Percentiles rank a stretch among this genome's conserved stretches.
Evolutionary conservation across 2,797 vertebrate species (phyloP).

Genomic region (Manis crassicaudata): DNA sequence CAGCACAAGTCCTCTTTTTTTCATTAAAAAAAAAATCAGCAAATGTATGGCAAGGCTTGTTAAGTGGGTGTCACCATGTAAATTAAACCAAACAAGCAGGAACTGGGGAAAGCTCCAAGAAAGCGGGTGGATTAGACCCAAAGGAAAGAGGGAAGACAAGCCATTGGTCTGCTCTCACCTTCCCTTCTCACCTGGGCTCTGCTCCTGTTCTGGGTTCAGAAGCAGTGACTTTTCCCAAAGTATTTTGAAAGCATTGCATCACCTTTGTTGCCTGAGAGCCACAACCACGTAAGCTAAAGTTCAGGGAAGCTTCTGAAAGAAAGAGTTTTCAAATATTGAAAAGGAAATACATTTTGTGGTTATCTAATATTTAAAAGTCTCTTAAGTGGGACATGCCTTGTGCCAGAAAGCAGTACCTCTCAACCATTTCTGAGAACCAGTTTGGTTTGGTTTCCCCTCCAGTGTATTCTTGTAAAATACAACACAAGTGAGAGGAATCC

Average conservation of each 20-base stretch:
- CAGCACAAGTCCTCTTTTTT: neutral
- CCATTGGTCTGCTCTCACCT: too few relatives aligned
- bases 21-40: neutral
- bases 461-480: neutral
- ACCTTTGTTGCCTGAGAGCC: neutral
- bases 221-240: neutral
- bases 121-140: neutral
- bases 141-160: neutral
- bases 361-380: neutral
- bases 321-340: neutral
- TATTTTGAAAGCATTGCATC: rapidly evolving
- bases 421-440: neutral
- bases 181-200: rapidly evolving
- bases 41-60: neutral
- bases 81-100: neutral
- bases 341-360: neutral
- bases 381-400: neutral
- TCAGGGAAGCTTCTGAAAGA: neutral
- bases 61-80: neutral
- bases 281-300: neutral
- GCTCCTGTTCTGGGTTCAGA: neutral
- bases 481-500: neutral
- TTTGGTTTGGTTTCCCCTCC: neutral
- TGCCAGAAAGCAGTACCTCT: neutral
- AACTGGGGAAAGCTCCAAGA: neutral